Conservation (phyloP, 1,140 invertebrate species). For the Drosophila tsacasi region DNA sequence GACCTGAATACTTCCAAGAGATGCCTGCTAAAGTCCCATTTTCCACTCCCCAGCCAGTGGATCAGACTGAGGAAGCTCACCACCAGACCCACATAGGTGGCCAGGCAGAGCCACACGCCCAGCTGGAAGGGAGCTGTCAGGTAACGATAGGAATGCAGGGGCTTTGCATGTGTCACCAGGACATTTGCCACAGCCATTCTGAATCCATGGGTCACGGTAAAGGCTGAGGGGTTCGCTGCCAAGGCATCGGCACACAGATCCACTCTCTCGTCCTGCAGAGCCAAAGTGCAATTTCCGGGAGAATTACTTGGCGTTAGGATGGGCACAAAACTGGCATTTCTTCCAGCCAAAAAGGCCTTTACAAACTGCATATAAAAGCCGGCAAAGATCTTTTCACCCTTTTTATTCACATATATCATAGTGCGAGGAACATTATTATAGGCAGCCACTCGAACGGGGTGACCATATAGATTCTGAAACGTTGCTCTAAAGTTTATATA, state of each 20-base stretch:
- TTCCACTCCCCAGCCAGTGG: slow-evolving; percentile 37
- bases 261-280: slow-evolving; percentile 25
- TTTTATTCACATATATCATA: slow-evolving; percentile 34
- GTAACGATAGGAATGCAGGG: slow-evolving; percentile 53
- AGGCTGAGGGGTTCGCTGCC: slow-evolving; percentile 21
- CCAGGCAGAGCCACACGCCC: slow-evolving; percentile 56
- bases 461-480: slow-evolving; percentile 25
- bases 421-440: slow-evolving; percentile 55
- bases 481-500: slow-evolving; percentile 3
- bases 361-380: slow-evolving; percentile 63
- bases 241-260: slow-evolving; percentile 63
- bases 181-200: slow-evolving; percentile 59
- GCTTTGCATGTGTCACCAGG: slow-evolving; percentile 55
- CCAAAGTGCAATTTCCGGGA: slow-evolving; percentile 43
- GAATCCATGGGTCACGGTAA: slow-evolving; percentile 41
- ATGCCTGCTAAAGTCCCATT: slow-evolving; percentile 63
- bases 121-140: slow-evolving; percentile 49
- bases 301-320: slow-evolving; percentile 35
- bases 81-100: slow-evolving; percentile 42
- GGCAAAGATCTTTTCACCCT: slow-evolving; percentile 21
- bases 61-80: slow-evolving; percentile 57
- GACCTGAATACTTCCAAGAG: slow-evolving; percentile 63
- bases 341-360: slow-evolving; percentile 25
- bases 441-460: slow-evolving; percentile 46
- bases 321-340: slow-evolving; percentile 57